phyloP scores from a whole-genome alignment of 1,140 invertebrate species.

The Thalassaphorura encarpata region DNA sequence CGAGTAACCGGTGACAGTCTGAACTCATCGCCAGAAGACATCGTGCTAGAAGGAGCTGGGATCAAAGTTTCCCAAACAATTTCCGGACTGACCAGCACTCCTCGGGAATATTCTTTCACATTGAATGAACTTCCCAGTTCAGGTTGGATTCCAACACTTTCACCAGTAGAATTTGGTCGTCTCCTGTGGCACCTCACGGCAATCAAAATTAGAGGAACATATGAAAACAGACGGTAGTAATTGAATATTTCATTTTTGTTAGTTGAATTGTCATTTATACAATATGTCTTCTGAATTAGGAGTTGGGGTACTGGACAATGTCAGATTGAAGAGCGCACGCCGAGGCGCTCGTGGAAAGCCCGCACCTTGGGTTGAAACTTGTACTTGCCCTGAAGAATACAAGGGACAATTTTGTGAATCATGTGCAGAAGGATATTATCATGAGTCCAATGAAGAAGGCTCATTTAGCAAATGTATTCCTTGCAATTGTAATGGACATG shows the following conservation, averaged over 20 bases:
- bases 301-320: constrained; percentile 78
- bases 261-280: background rate
- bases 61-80: constrained; percentile 74
- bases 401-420: constrained; percentile 60
- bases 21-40: constrained; percentile 61
- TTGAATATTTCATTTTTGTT: background rate
- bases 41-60: constrained; percentile 78
- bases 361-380: constrained; percentile 89
- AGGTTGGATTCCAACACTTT: constrained; percentile 80
- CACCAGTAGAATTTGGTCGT: constrained; percentile 76
- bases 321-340: constrained; percentile 73
- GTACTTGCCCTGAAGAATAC: constrained; percentile 81
- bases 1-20: constrained; percentile 67
- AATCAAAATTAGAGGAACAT: constrained; percentile 88
- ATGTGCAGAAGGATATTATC: constrained; percentile 84
- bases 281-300: constrained; percentile 42
- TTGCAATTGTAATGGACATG: constrained; percentile 92
- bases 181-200: constrained; percentile 86
- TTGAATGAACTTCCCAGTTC: constrained; percentile 84
- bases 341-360: constrained; percentile 63
- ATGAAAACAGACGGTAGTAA: constrained; percentile 55
- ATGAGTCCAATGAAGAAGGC: constrained; percentile 61
- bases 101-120: constrained; percentile 64
- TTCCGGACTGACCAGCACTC: constrained; percentile 66
- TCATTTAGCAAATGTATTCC: constrained; percentile 86